Evolutionary conservation across 1,140 invertebrate genomes (phyloP), one percentile per base, ranked within the genome.

Genomic region (Neoseiulus cucumeris): DNA sequence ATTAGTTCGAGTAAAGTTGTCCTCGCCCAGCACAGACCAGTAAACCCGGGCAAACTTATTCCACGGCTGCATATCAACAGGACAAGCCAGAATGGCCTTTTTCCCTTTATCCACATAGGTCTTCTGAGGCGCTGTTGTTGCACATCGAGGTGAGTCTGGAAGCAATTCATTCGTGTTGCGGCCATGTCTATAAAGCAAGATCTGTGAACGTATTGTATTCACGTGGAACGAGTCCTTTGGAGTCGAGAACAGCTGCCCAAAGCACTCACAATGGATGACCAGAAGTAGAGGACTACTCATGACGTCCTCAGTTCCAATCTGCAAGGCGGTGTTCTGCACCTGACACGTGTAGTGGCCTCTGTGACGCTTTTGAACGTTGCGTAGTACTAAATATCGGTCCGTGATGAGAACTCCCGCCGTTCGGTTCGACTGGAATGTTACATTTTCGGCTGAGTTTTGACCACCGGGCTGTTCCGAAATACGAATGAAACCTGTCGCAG

Each of bases 51-150:
- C 25, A 25, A 59, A 59, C 33, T 25, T 59, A 33, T 59, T 59
- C 51, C 51, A 59, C 22, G 51, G 51, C 33, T 59, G 51, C 51
- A 59, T 59, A 9, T 59, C 51, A 9, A 59, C 51, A 17, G 51
- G 51, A 59, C 51, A 59, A 14, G 22, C 25, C 14, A 59, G 51
- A 20, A 25, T 25, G 2, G 51, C 22, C 22, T 59, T 59, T 14
- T 25, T 29, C 14, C 51, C 51, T 25, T 59, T 59, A 9, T 59
- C 51, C 14, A 25, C 51, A 25, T 29, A 59, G 2, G 17, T 33
- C 9, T 59, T 59, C 22, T 59, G 51, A 5, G 22, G 2, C 1
- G 51, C 17, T 14, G 25, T 25, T 2, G 51, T 59, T 59, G 51
- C 33, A 33, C 51, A 59, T 29, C 51, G 51, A 5, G 51, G 51